Evolutionary conservation across 2,797 vertebrate species (phyloP), one percentile per base, ranked within the genome.

Genomic region (Nyctibius grandis): DNA sequence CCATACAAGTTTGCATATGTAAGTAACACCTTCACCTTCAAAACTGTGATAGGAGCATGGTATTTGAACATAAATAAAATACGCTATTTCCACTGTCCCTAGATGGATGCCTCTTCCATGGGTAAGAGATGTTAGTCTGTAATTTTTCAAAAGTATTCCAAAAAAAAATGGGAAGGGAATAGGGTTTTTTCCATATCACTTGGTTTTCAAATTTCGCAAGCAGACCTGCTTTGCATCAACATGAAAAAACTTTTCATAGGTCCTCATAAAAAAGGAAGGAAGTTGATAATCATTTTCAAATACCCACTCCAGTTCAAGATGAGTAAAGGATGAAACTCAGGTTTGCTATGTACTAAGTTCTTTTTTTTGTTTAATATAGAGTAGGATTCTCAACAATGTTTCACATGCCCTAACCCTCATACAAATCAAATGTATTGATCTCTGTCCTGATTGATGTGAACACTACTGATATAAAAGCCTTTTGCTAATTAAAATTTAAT

Each of bases 341-440:
- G 9, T 72, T 64, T 56, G 26, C 6, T 68, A 14, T 21, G 4
- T 25, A 44, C 1, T 38, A 59, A 44, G 9, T 19, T 60, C 5
- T 54, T 44, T 45, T 44, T 45, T 76, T 61, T 45, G 4, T 36
- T 73, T 67, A 59, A 19, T 59, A 17, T 26, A 5, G 2, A 61
- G 44, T 15, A 50, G 9, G 18, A 70, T 34, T n/a, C 3, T 25
- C 12, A 12, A 22, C 21, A 38, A 53, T 8, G 0, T 75, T 82
- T 65, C n/a, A 48, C 3, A 9, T 9, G 3, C 8, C 34, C 17
- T 51, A 47, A 40, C 40, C 1, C 0, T 47, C 20, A 53, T 20
- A 50, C 6, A 22, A 69, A 47, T 54, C 0, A 33, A 54, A 61
- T 21, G 2, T 6, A 60, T 13, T 68, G 7, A 69, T 4, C 9